Evolutionary conservation across 2,113 vertebrate species (phyloP).

Genomic region (Zapornia atra): DNA sequence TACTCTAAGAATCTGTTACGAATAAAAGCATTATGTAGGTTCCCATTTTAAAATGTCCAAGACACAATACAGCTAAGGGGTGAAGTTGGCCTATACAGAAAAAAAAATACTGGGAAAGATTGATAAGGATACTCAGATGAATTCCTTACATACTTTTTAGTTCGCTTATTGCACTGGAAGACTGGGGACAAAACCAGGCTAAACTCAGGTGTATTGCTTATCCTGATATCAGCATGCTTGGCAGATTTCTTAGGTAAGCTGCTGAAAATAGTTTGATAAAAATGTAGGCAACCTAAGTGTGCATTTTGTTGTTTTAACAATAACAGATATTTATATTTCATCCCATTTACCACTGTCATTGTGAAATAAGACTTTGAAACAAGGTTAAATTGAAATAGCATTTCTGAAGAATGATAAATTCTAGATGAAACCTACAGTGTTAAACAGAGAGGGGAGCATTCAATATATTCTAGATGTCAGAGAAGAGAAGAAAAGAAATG

Average conservation of each 20-base stretch:
- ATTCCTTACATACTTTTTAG: not conserved
- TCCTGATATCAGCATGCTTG: not conserved
- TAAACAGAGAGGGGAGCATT: not conserved
- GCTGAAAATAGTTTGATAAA: not conserved
- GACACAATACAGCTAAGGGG: not conserved
- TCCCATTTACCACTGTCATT: not conserved
- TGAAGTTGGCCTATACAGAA: not conserved
- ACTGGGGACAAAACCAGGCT: not conserved
- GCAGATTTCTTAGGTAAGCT: not conserved
- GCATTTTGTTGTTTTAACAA: not conserved
- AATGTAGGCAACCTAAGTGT: not conserved
- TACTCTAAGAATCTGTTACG: not conserved
- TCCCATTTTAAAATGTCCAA: not conserved
- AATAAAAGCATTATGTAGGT: not conserved
- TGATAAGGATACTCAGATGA: not conserved
- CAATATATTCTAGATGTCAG: not conserved
- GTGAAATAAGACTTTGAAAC: not conserved
- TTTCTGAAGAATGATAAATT: not conserved
- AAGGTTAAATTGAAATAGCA: not conserved
- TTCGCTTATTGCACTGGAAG: not conserved
- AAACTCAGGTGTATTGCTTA: not conserved
- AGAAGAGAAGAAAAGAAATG: not conserved
- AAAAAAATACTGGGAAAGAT: not conserved
- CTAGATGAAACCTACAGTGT: not conserved
- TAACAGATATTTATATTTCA: not conserved